These are phyloP conservation scores for Oxycera nigricornis DNA, from an alignment of 2,888 invertebrate species.

Conservation along the genomic window DNA sequence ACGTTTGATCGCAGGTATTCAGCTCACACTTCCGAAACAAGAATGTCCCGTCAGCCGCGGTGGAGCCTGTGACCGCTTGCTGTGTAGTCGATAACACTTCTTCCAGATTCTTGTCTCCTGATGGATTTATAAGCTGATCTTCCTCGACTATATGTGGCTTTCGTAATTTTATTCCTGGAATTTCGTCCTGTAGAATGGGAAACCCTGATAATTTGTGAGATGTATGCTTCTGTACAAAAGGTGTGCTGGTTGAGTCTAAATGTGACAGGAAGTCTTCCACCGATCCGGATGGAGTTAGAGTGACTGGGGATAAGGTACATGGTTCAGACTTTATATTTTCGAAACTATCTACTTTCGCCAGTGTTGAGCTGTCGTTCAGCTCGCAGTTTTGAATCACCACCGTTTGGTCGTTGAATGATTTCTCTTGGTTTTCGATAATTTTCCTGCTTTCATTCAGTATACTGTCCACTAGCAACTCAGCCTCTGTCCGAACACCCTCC, in stretches of 20 bases:
- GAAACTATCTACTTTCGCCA: conserved; percentile 1
- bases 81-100: background rate
- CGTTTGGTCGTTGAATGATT: background rate
- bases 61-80: background rate
- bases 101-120: background rate
- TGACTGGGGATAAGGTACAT: background rate
- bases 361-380: background rate
- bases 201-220: background rate
- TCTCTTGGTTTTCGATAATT: conserved; percentile 39
- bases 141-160: background rate
- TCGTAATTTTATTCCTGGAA: background rate
- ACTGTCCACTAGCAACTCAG: conserved; percentile 48
- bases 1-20: conserved; percentile 39
- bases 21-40: background rate
- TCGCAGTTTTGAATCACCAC: background rate
- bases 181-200: background rate
- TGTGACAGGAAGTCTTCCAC: conserved; percentile 26
- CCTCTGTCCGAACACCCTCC: conserved; percentile 40
- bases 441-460: conserved; percentile 48
- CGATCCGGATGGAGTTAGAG: conserved; percentile 16
- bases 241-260: conserved; percentile 46
- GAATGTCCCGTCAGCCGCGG: background rate
- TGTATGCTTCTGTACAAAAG: conserved; percentile 36
- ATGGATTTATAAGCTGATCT: background rate
- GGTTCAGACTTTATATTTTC: conserved; percentile 28